A percentile compares a stretch with the other conserved stretches of the same genome.
These are phyloP conservation scores for Pentalonia nigronervosa DNA, from an alignment of 1,140 invertebrate genomes.

Conservation along the genomic window DNA sequence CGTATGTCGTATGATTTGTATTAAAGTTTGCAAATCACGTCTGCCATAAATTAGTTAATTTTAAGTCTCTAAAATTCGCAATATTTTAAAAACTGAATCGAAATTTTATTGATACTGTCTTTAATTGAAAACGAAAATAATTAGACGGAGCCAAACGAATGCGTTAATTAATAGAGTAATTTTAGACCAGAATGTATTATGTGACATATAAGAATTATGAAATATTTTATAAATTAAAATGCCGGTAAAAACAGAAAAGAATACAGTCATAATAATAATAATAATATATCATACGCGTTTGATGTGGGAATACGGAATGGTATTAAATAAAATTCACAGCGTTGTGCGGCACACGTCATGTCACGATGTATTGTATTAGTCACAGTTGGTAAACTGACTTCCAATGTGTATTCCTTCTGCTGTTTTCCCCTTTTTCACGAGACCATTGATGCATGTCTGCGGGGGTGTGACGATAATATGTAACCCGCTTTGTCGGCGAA, in stretches of 20 bases:
- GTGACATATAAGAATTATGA: not conserved
- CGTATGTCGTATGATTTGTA: not conserved
- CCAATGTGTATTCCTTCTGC: not conserved
- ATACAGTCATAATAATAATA: not conserved
- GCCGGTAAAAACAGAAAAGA: not conserved
- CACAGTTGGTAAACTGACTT: slow-evolving; percentile 53
- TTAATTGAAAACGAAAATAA: not conserved
- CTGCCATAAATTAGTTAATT: not conserved
- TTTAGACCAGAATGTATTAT: not conserved
- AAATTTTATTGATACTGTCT: too few species aligned
- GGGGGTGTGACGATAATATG: not conserved
- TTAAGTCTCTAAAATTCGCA: not conserved
- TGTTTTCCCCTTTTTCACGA: slow-evolving; percentile 13
- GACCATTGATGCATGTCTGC: slow-evolving; percentile 44
- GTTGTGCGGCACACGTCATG: slow-evolving; percentile 13
- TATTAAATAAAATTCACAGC: slow-evolving; percentile 38
- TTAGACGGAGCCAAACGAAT: not conserved
- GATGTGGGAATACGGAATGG: not conserved
- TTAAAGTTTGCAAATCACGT: not conserved
- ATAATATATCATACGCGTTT: not conserved
- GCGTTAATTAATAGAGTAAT: not conserved
- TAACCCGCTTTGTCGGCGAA: slow-evolving; percentile 11
- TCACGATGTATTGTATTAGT: slow-evolving; percentile 50
- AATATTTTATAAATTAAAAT: not conserved
- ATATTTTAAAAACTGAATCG: not conserved